Percentiles rank a stretch among this genome's conserved stretches.
Evolutionary conservation across 2,113 vertebrate species (phyloP).

Genomic region (Sander vitreus): DNA sequence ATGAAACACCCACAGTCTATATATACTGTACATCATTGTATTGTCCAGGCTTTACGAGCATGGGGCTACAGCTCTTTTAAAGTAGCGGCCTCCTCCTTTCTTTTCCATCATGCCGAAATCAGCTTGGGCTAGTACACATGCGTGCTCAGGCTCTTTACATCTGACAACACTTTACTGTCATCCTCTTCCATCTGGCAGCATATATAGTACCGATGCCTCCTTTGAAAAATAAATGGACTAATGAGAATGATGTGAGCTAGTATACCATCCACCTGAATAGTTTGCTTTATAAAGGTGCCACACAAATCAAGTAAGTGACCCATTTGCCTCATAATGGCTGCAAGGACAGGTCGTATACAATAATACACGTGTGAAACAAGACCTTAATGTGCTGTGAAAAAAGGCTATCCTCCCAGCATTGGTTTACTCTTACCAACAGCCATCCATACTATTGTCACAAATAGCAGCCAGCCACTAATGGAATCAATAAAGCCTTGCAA

Average conservation of each 20-base stretch:
- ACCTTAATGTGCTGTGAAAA: conserved; percentile 54
- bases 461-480: conserved; percentile 76
- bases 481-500: conserved; percentile 81
- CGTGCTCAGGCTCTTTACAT: conserved; percentile 25
- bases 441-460: conserved; percentile 72
- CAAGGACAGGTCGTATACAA: conserved; percentile 33
- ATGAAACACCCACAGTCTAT: conserved; percentile 74
- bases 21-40: conserved; percentile 50
- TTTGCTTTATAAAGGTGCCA: conserved; percentile 26
- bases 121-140: background rate
- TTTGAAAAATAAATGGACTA: conserved; percentile 41
- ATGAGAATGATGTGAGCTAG: conserved; percentile 26
- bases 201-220: conserved; percentile 5
- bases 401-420: conserved; percentile 42
- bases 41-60: conserved; percentile 41
- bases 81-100: conserved; percentile 18
- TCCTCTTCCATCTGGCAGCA: conserved; percentile 9
- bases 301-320: conserved; percentile 48
- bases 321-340: conserved; percentile 40
- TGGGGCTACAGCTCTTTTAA: conserved; percentile 49
- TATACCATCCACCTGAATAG: conserved; percentile 23
- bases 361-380: conserved; percentile 42
- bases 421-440: conserved; percentile 62
- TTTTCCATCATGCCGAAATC: conserved; percentile 6
- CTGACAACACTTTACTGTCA: background rate